Evolutionary conservation across 2,113 vertebrate species (phyloP), one percentile per base, ranked within the genome.

Genomic region (Octodon degus): DNA sequence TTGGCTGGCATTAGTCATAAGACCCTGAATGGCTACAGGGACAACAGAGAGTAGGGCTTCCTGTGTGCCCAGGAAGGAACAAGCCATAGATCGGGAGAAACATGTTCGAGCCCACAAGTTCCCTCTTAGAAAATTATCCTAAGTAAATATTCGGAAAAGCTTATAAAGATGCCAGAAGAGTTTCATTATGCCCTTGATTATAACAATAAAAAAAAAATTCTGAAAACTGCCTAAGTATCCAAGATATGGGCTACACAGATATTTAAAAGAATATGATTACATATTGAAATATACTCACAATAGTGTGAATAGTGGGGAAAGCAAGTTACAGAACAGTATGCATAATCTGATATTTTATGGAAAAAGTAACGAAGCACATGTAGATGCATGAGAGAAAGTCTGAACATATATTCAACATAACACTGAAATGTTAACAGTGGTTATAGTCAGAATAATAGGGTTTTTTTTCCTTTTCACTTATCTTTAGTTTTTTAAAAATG

Each of bases 351-450:
- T 9, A 67, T 25, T 76, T 79, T 60, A 47, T 25, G 70, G 70
- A 65, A 83, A 90, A 70, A 70, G 77, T 13, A 94, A 67, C 55
- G 77, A 91, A 96, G 55, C 34, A 47, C 62, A 65, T n/a, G 79
- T 0, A 89, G 55, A 74, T 37, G 30, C 63, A 83, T 2, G 53
- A 55, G 65, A 95, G 89, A 74, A 53, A 62, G 20, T 60, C 20
- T 37, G 60, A 87, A 83, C 67, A 89, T 32, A 60, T 4, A 62
- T 25, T 13, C 7, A 70, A 70, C 34, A 37, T 70, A 70, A 70
- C 68, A 70, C 68, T 70, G 68, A 92, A 70, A 90, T 81, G 94
- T 93, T 87, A 94, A 95, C 97, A 93, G 93, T 86, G 96, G 96
- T 96, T 96, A 97, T 85, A 37, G 85, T 40, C 34, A 89, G 92